Conservation (phyloP, 2,113 vertebrate genomes). For the Phodopus roborovskii region DNA sequence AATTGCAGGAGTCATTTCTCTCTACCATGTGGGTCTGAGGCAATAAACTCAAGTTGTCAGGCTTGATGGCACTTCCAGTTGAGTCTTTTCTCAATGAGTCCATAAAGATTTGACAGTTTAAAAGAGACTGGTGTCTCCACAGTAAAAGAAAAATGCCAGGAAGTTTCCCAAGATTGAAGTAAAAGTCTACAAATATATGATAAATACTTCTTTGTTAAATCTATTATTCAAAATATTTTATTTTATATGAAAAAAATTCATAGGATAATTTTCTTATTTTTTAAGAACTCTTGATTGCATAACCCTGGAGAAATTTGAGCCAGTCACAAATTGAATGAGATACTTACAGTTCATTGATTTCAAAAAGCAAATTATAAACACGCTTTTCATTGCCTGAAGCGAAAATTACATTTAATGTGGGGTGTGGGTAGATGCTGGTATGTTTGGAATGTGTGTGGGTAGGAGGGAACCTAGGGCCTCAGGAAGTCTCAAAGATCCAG, state of each 20-base stretch:
- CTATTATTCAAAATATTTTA: neutral
- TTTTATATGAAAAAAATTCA: constrained; percentile 26
- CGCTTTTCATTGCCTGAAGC: constrained; percentile 21
- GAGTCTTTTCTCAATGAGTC: neutral
- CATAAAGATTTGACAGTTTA: neutral
- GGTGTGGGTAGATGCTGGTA: constrained; percentile 18
- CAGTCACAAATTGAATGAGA: constrained; percentile 42
- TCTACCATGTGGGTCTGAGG: neutral
- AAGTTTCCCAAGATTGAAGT: neutral
- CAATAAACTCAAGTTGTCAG: neutral
- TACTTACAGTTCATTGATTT: constrained; percentile 25
- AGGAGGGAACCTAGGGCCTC: neutral
- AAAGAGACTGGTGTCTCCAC: neutral
- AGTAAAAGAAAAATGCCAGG: neutral
- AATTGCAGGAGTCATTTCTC: neutral
- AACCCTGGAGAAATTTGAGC: constrained; percentile 6
- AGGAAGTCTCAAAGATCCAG: neutral
- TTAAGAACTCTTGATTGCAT: neutral
- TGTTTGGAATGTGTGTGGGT: constrained; percentile 50
- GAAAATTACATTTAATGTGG: constrained; percentile 50
- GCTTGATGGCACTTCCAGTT: neutral
- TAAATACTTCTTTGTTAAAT: constrained; percentile 1
- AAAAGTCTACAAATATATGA: constrained; percentile 13
- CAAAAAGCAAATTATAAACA: constrained; percentile 60
- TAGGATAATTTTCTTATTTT: constrained; percentile 38